Conservation (phyloP, 2,113 vertebrate genomes). For the Zingel zingel region DNA sequence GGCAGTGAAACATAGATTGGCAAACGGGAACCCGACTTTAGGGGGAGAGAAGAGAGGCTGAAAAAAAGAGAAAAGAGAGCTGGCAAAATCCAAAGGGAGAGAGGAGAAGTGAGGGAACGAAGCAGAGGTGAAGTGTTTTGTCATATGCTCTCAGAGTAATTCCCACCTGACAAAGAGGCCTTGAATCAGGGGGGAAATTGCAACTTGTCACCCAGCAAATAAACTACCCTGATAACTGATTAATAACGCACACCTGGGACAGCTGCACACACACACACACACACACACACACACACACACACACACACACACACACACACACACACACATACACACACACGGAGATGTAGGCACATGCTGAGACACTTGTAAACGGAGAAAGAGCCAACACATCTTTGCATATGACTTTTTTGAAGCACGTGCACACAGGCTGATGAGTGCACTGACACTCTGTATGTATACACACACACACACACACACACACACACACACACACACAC, state of each 20-base stretch:
- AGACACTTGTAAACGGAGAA: slow-evolving; percentile 48
- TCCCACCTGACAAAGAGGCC: slow-evolving; percentile 99
- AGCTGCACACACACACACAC: slow-evolving; percentile 85
- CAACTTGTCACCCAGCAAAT: slow-evolving; percentile 99
- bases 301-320: slow-evolving; percentile 10
- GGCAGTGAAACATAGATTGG: background rate
- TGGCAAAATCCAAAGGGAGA: slow-evolving; percentile 50
- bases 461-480: slow-evolving; percentile 1
- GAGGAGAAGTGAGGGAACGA: slow-evolving; percentile 56
- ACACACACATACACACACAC: slow-evolving; percentile 5
- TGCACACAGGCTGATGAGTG: slow-evolving; percentile 14
- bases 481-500: slow-evolving; percentile 21
- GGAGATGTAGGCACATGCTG: slow-evolving; percentile 55
- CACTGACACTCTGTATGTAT: background rate
- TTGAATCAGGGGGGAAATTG: slow-evolving; percentile 98
- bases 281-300: slow-evolving; percentile 14
- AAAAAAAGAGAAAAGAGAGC: slow-evolving; percentile 14
- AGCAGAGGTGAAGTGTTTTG: slow-evolving; percentile 95
- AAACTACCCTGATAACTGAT: slow-evolving; percentile 98
- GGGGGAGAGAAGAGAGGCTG: slow-evolving; percentile 67
- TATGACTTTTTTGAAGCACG: slow-evolving; percentile 6
- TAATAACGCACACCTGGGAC: slow-evolving; percentile 99
- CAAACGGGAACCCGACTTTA: slow-evolving; percentile 66
- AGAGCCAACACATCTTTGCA: slow-evolving; percentile 32
- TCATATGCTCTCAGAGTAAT: slow-evolving; percentile 97